Evolutionary conservation across 1,140 invertebrate species (phyloP).

Genomic region (Drosophila prosaltans): DNA sequence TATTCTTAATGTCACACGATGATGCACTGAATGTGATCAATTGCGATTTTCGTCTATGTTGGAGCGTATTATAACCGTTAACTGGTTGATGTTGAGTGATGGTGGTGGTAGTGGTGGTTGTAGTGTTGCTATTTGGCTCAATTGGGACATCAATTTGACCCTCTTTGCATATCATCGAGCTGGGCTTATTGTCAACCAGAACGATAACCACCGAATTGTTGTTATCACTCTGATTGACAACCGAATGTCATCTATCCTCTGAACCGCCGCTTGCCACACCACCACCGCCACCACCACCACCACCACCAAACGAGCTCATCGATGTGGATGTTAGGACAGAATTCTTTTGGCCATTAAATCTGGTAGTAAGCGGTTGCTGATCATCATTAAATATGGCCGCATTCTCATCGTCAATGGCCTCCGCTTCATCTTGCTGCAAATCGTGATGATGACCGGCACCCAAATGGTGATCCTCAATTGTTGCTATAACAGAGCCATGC

Average conservation of each 20-base stretch:
- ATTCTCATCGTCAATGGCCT: conserved; percentile 77
- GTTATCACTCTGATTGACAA: conserved; percentile 82
- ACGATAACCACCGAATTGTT: conserved; percentile 83
- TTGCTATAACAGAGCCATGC: conserved; percentile 70
- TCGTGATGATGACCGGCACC: conserved; percentile 37
- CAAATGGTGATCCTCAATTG: conserved; percentile 67
- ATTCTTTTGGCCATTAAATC: conserved; percentile 53
- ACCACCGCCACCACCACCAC: conserved; percentile 16
- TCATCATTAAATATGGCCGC: conserved; percentile 73
- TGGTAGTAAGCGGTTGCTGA: conserved; percentile 74
- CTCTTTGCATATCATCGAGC: conserved; percentile 82
- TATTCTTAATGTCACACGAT: conserved; percentile 82
- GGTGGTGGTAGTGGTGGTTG: conserved; percentile 22
- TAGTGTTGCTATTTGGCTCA: conserved; percentile 49
- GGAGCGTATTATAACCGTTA: conserved; percentile 73
- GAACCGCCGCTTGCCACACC: conserved; percentile 10
- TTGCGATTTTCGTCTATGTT: conserved; percentile 76
- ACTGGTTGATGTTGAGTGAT: conserved; percentile 27
- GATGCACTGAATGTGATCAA: conserved; percentile 79
- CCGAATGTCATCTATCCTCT: conserved; percentile 83
- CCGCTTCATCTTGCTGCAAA: conserved; percentile 68
- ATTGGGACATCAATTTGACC: conserved; percentile 68
- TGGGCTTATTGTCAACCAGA: conserved; percentile 82
- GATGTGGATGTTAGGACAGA: conserved; percentile 49
- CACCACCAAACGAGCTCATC: conserved; percentile 68